Base-by-base conservation (phyloP, 1,140 invertebrate genomes). In the Hestina assimilis region DNA sequence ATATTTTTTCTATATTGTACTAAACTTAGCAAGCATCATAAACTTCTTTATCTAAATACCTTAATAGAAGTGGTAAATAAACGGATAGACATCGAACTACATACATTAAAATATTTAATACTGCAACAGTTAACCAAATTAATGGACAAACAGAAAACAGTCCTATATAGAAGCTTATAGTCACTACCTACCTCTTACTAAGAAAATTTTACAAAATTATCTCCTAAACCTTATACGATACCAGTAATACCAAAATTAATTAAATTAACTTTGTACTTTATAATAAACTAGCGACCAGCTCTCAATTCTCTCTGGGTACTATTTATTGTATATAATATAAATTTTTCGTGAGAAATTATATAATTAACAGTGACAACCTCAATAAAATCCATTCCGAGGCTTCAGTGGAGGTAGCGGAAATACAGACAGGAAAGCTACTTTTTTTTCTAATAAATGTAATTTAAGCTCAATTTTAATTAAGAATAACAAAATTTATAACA, bases 131-230 rank as follows among this genome's bases (percentile, higher is more conserved):
- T 59, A 70, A 67, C 51, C 14, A 43, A 28, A 54, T 19, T 42
- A 7, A 48, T 7, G 43, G 40, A 61, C 35, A 28, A 57, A 58
- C 33, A 3, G 5, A 55, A 62, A 61, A 57, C 33, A 48, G 43
- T 52, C 56, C 50, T 56, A 55, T 40, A 50, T 31, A 31, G 33
- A 69, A 70, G 61, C 61, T 63, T 59, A 73, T 5, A 53, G 38
- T 40, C 23, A 53, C 19, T 28, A 33, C 43, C 43, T 61, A 61
- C 42, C 51, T 45, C 31, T 48, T 55, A 60, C 53, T 66, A 63
- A 63, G 56, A 59, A 47, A 65, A 69, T 62, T 67, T 69, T 69
- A 72, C 63, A 72, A 69, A 69, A 60, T 50, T 42, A 28, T 19
- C 20, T 4, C 20, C 24, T 43, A 42, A 29, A 7, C 6, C 63